phyloP scores from a whole-genome alignment of 2,113 vertebrate genomes.

The Clarias macrocephalus region DNA sequence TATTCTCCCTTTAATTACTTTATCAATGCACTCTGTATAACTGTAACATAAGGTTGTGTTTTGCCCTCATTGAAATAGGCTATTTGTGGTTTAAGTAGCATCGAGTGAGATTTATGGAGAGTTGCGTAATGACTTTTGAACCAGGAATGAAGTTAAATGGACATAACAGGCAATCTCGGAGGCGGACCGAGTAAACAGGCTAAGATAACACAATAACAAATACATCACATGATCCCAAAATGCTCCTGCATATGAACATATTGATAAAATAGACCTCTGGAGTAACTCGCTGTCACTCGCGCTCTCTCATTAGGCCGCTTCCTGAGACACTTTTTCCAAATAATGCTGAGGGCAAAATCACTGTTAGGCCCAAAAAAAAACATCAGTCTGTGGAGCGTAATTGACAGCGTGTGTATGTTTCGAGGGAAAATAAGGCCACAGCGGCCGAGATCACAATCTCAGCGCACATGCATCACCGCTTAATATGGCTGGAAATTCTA shows the following conservation, averaged over 20 bases:
- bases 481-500: constrained; percentile 29
- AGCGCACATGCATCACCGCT: constrained; percentile 5
- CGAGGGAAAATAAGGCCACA: constrained; percentile 13
- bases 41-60: constrained; percentile 17
- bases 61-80: constrained; percentile 23
- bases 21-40: constrained; percentile 17
- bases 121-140: constrained; percentile 13
- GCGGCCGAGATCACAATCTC: not conserved
- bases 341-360: constrained; percentile 9
- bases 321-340: constrained; percentile 23
- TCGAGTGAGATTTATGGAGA: constrained; percentile 26
- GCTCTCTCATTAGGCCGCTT: constrained; percentile 32
- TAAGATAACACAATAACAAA: constrained; percentile 20
- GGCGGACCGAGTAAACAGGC: constrained; percentile 23
- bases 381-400: constrained; percentile 34
- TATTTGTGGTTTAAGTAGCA: constrained; percentile 27
- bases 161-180: constrained; percentile 27
- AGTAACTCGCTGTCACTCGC: constrained; percentile 25
- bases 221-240: constrained; percentile 14
- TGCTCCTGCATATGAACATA: constrained; percentile 18
- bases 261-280: constrained; percentile 25
- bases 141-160: constrained; percentile 37
- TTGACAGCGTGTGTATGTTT: constrained; percentile 34
- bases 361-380: not conserved
- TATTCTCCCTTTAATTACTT: not conserved